These are phyloP conservation scores for Leptopilina clavipes DNA, from an alignment of 1,140 invertebrate genomes.

Conservation along the genomic window DNA sequence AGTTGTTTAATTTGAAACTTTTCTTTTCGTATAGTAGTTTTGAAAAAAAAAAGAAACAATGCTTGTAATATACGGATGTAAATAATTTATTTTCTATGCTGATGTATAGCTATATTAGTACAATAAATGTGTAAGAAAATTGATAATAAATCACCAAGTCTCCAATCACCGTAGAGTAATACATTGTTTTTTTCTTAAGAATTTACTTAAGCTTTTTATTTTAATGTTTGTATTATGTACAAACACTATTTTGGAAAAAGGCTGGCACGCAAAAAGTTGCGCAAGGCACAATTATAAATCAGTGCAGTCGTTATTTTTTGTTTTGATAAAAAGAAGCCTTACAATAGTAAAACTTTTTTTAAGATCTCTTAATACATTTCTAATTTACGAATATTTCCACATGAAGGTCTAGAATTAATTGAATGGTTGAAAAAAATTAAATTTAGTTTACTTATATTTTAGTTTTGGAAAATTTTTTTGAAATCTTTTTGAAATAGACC, in stretches of 20 bases:
- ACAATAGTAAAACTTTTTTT: neutral
- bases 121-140: slow-evolving; percentile 57
- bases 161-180: slow-evolving; percentile 39
- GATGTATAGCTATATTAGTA: slow-evolving; percentile 61
- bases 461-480: neutral
- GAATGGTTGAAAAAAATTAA: neutral
- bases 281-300: slow-evolving; percentile 31
- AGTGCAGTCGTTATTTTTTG: slow-evolving; percentile 3
- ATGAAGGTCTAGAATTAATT: neutral
- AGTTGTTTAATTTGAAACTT: neutral
- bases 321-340: slow-evolving; percentile 20
- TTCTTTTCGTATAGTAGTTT: too few relatives aligned
- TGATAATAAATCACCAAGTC: slow-evolving; percentile 39
- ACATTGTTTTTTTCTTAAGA: slow-evolving; percentile 13
- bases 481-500: neutral
- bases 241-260: slow-evolving; percentile 3
- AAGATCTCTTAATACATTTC: neutral
- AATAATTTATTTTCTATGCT: slow-evolving; percentile 72
- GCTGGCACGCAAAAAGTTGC: slow-evolving; percentile 27
- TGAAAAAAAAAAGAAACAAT: slow-evolving; percentile 43
- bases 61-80: slow-evolving; percentile 67
- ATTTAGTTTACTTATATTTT: too few relatives aligned
- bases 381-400: neutral
- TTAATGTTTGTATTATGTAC: neutral
- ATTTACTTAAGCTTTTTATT: slow-evolving; percentile 10